A percentile compares a stretch with the other conserved stretches of the same genome.
Evolutionary conservation across 2,888 invertebrate genomes (phyloP).

Genomic region (Lepidocyrtoides sp.): DNA sequence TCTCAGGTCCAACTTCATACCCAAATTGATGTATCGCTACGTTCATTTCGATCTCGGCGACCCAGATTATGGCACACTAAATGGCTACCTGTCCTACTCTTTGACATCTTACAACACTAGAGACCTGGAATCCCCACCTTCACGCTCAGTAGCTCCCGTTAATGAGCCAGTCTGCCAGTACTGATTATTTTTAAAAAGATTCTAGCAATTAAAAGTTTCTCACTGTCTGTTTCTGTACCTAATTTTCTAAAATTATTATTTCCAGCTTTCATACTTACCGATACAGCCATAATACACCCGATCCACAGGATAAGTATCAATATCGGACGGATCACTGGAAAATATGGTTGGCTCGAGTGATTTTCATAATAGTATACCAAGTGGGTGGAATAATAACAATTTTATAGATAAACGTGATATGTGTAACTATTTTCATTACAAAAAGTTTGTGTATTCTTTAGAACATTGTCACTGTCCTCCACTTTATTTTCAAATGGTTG

Average conservation of each 20-base stretch:
- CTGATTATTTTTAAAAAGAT: too few relatives aligned
- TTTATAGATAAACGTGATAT: too few relatives aligned
- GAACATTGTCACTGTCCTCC: constrained; percentile 96
- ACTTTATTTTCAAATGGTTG: constrained; percentile 96
- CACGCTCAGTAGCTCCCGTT: not conserved
- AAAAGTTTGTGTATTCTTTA: too few relatives aligned
- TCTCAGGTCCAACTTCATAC: constrained; percentile 91
- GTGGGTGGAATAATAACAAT: not conserved
- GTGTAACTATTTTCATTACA: too few relatives aligned
- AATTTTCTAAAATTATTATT: too few relatives aligned
- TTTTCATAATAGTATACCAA: constrained; percentile 75
- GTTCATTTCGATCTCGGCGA: constrained; percentile 62
- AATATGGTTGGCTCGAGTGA: constrained; percentile 76
- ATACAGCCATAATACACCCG: constrained; percentile 21
- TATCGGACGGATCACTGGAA: constrained; percentile 65
- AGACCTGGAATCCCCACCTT: constrained; percentile 80
- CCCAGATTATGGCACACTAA: constrained; percentile 85
- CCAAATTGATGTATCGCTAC: constrained; percentile 71
- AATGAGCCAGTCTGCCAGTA: constrained; percentile 37
- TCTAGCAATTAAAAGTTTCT: constrained; percentile 75
- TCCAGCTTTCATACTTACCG: constrained; percentile 65
- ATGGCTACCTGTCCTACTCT: constrained; percentile 87
- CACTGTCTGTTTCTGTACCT: too few relatives aligned
- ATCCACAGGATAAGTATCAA: constrained; percentile 58
- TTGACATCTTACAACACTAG: constrained; percentile 86